Evolutionary conservation across 2,113 vertebrate genomes (phyloP), one percentile per base, ranked within the genome.

Genomic region (Poeciliopsis occidentalis): DNA sequence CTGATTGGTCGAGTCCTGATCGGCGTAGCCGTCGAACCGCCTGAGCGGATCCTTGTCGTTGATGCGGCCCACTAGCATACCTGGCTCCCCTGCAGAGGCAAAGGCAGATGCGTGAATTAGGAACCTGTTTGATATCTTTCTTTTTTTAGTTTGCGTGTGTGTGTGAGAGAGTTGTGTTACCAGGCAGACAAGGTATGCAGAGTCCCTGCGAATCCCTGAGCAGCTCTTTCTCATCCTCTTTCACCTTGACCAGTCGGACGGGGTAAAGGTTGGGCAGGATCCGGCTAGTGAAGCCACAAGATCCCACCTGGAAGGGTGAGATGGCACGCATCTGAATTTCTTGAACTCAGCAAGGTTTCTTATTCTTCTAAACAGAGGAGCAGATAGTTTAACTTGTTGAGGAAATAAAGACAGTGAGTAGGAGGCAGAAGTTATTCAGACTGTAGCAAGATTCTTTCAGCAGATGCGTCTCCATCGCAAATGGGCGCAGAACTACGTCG

Each of bases 241-340:
- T 87, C 3, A 97, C 92, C 83, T 94, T 95, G 61, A 97, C 87
- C 88, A 97, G 81, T 0, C 88, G 93, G 63, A 97, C 95, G 67
- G 96, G 96, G 85, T 97, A 97, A 67, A 97, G 88, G 0, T 75
- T 85, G 39, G 96, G 95, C 60, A 97, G 68, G 70, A 97, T 95
- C 64, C 95, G 94, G 30, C 97, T 97, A 91, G 90, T 96, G 85
- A 97, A 97, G 12, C 96, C 95, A 60, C 96, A 97, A 12, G 96
- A 93, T 0, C 95, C 96, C 0, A 96, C 94, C 96, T 97, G 69
- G 29, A 71, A 13, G 10, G 13, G 31, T n/a, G 4, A 69, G 29
- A 22, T 54, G 61, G 47, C 19, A 51, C 44, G 74, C 4, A 8
- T 44, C 41, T 67, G 3, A 22, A 75, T 47, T 37, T 31, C 4